Evolutionary conservation across 1,140 invertebrate genomes (phyloP), one percentile per base, ranked within the genome.

Genomic region (Euborellia annulipes): DNA sequence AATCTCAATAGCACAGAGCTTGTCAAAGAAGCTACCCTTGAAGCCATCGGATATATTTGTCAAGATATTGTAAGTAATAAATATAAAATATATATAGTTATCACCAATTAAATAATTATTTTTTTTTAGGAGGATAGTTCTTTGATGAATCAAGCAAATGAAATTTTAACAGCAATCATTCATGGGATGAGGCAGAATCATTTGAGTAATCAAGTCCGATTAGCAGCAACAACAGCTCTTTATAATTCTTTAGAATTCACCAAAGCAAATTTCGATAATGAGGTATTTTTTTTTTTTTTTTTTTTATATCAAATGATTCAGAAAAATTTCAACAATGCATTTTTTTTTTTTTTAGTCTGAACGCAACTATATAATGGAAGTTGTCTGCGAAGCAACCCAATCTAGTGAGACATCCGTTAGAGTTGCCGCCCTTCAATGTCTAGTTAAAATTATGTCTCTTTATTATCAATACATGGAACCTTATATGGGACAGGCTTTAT

Each of bases 401-500:
- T 85, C 79, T 2, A 60, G 70, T 30, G 88, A 97, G 58, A 82
- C 83, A 32, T 79, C 88, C 63, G 85, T 94, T 44, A 79, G 83
- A 70, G 94, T 98, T 22, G 88, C 90, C 11, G 92, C 95, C 13
- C 67, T 99, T 36, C 94, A 99, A 62, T 98, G 94, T 71, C 71
- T 99, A 54, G 96, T 99, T 23, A 96, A 96, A 72, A 98, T 99
- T 53, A 88, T 99, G 76, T 91, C 92, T 0, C 70, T 98, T 0
- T 99, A 98, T 64, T 99, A 99, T 63, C 86, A 95, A 62, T 91
- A 90, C 58, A 99, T 99, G 95, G 94, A 98, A 63, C 80, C 85
- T 16, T 99, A 99, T 58, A 99, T 99, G 96, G 86, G 79, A 11
- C 85, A 82, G 59, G 95, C 95, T 27, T 64, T 98, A n/a, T 98